These are phyloP conservation scores for Heterodera carotae DNA, from an alignment of 1,140 invertebrate species.

Conservation along the genomic window DNA sequence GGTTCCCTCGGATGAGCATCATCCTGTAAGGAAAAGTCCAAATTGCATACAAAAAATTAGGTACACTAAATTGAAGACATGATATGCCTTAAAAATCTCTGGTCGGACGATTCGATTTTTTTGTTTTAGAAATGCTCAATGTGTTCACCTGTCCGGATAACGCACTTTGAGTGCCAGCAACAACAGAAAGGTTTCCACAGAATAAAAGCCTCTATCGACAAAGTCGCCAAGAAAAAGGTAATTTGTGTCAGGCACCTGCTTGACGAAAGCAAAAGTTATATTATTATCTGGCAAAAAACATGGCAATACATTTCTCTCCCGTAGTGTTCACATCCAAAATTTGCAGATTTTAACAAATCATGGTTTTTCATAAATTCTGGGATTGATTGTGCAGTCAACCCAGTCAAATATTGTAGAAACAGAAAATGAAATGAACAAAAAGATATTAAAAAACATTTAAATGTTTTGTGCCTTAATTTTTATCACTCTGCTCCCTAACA, in stretches of 20 bases:
- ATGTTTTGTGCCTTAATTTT: neutral
- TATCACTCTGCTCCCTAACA: too few species aligned
- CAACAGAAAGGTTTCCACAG: conserved; percentile 96
- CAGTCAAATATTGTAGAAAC: neutral
- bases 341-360: too few species aligned
- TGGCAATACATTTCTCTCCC: too few species aligned
- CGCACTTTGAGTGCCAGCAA: conserved; percentile 94
- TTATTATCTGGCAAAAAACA: too few species aligned
- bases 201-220: conserved; percentile 85
- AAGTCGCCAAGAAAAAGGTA: conserved; percentile 99
- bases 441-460: neutral
- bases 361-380: conserved; percentile 69
- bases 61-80: neutral
- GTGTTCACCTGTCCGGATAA: conserved; percentile 85
- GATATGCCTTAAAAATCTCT: too few species aligned
- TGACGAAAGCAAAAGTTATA: too few species aligned
- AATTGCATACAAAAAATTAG: too few species aligned
- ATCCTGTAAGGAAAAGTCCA: conserved; percentile 74
- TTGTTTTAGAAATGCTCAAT: conserved; percentile 69
- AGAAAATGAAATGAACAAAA: too few species aligned
- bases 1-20: conserved; percentile 91
- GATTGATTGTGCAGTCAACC: neutral
- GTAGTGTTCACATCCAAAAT: too few species aligned
- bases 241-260: conserved; percentile 88
- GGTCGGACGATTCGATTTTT: too few species aligned